Evolutionary conservation across 2,888 invertebrate genomes (phyloP).

Genomic region (Callinectes sapidus): DNA sequence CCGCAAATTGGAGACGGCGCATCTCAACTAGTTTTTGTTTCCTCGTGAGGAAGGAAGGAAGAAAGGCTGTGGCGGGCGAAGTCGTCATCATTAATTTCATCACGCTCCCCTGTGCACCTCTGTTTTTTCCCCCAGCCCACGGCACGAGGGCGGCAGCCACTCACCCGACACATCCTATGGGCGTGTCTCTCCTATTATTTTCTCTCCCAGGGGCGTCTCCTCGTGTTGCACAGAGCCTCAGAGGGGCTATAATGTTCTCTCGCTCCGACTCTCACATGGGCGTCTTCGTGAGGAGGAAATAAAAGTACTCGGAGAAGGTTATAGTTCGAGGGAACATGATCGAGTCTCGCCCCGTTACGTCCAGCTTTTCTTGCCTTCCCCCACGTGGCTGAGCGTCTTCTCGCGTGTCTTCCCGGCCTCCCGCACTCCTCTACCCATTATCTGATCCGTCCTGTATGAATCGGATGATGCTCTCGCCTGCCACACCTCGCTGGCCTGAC

Average conservation of each 20-base stretch:
- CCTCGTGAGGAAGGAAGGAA: not conserved
- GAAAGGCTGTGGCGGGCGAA: not conserved
- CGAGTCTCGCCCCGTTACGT: not conserved
- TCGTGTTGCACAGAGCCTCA: constrained; percentile 38
- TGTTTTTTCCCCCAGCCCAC: not conserved
- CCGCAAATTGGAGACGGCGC: constrained; percentile 30
- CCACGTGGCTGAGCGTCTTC: too few species aligned
- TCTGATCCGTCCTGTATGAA: not conserved
- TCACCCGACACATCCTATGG: constrained; percentile 32
- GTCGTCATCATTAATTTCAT: constrained; percentile 43
- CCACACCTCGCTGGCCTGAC: not conserved
- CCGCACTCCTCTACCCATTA: not conserved
- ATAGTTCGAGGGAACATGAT: not conserved
- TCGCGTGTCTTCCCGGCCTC: not conserved
- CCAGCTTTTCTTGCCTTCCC: not conserved
- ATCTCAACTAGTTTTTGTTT: constrained; percentile 38
- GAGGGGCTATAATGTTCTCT: constrained; percentile 27
- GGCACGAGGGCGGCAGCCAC: constrained; percentile 39
- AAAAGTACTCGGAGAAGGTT: constrained; percentile 4
- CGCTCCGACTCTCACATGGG: constrained; percentile 22
- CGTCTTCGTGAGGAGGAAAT: not conserved
- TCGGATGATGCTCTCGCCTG: not conserved
- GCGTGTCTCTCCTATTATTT: constrained; percentile 40
- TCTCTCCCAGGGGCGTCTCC: constrained; percentile 38
- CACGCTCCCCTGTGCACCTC: constrained; percentile 4